Base-by-base conservation (phyloP, 2,888 invertebrate species). In the Hydroisotoma schaefferi region DNA sequence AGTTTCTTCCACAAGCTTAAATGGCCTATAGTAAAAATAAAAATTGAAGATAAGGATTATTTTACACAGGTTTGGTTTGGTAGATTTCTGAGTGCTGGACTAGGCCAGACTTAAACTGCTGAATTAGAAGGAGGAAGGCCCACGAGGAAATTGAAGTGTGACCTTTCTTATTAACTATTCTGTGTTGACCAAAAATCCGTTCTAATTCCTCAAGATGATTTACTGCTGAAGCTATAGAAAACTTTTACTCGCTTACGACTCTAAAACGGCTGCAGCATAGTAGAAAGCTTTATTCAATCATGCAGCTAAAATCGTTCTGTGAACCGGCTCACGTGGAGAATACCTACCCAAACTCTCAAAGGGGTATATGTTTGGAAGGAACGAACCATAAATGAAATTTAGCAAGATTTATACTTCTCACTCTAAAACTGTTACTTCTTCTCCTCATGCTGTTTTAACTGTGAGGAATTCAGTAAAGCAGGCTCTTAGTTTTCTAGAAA, bases 271-370 rank as follows among this genome's bases (percentile, higher is more conserved):
- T n/a, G n/a, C n/a, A n/a, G n/a, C n/a, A n/a, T n/a, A n/a, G n/a
- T n/a, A n/a, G n/a, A n/a, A n/a, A n/a, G n/a, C n/a, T n/a, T n/a
- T n/a, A n/a, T n/a, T n/a, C n/a, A n/a, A n/a, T n/a, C n/a, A n/a
- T n/a, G n/a, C n/a, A n/a, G n/a, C n/a, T 55, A 63, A 61, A 64
- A 69, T 69, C 64, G 66, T 57, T 63, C 61, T 64, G 60, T 53
- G 61, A 63, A 62, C 59, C 48, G 40, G 61, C 55, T 63, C 65
- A 65, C 63, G 63, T 62, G 40, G 40, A 40, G 40, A n/a, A n/a
- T 63, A 60, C 55, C 59, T 63, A 62, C 48, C 53, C 63, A 61
- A 59, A 63, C 63, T 57, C 57, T 57, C 59, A 59, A 63, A 68
- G 65, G 59, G 57, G 59, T 58, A n/a, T n/a, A n/a, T n/a, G n/a